phyloP scores from a whole-genome alignment of 1,140 invertebrate genomes.

The Drosophila trapezifrons region DNA sequence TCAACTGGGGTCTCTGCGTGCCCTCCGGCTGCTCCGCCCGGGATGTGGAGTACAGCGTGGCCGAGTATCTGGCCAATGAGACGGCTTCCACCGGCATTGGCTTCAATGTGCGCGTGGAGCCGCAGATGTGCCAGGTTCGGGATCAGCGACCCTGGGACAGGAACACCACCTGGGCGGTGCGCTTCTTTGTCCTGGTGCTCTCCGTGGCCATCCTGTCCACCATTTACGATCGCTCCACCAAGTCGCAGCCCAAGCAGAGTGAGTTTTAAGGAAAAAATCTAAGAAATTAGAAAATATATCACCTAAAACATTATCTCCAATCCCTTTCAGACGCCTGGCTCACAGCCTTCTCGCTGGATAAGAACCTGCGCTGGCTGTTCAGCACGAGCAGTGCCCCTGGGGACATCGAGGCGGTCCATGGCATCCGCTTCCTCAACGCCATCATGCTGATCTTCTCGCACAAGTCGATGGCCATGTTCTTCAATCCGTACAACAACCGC shows the following conservation, averaged over 20 bases:
- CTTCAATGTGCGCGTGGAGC: constrained; percentile 86
- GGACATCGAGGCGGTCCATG: constrained; percentile 87
- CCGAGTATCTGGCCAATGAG: constrained; percentile 84
- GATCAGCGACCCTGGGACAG: constrained; percentile 74
- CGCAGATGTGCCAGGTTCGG: constrained; percentile 87
- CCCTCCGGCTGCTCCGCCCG: constrained; percentile 86
- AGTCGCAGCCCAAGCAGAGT: constrained; percentile 72
- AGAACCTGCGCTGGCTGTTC: constrained; percentile 86
- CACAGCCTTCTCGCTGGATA: constrained; percentile 87
- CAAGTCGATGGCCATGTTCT: constrained; percentile 88
- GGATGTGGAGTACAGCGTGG: constrained; percentile 86
- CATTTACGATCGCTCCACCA: constrained; percentile 77
- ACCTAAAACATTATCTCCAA: background rate
- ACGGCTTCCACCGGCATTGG: constrained; percentile 85
- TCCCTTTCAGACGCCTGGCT: constrained; percentile 84
- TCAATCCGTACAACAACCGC: constrained; percentile 87
- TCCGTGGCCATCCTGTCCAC: constrained; percentile 76
- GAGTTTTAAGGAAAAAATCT: constrained; percentile 8
- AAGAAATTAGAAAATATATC: background rate
- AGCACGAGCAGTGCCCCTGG: constrained; percentile 84
- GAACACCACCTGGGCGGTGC: constrained; percentile 84
- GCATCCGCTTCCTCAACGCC: constrained; percentile 87
- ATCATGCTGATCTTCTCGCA: constrained; percentile 87
- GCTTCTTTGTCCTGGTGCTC: constrained; percentile 81
- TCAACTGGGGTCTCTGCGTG: constrained; percentile 88